Evolutionary conservation across 2,113 vertebrate genomes (phyloP).

Genomic region (Notarius quadriscutis): DNA sequence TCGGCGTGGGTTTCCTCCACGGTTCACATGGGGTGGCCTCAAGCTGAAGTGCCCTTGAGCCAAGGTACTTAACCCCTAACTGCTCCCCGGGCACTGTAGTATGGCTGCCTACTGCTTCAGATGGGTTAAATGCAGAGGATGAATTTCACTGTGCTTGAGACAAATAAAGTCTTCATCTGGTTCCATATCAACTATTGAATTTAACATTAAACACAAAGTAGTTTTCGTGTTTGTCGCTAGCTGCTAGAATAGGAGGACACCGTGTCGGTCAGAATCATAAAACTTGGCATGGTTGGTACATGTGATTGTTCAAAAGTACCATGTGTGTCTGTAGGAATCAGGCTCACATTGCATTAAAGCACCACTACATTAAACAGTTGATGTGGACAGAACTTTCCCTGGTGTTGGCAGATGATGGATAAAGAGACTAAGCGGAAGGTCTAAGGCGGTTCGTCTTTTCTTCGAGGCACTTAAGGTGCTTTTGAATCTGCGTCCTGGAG

Average conservation of each 20-base stretch:
- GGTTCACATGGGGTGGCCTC: no score
- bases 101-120: no score
- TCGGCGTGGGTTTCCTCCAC: no score
- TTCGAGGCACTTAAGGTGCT: slow-evolving; percentile 26
- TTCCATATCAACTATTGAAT: not conserved
- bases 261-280: not conserved
- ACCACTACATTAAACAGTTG: not conserved
- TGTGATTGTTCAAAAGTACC: not conserved
- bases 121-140: no score
- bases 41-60: no score
- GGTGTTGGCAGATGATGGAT: slow-evolving; percentile 55
- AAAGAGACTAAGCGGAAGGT: slow-evolving; percentile 55
- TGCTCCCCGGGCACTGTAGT: no score
- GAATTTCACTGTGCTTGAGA: no score
- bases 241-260: not conserved
- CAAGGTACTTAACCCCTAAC: no score
- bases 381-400: slow-evolving; percentile 50
- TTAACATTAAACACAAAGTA: not conserved
- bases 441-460: not conserved
- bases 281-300: not conserved
- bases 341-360: not conserved
- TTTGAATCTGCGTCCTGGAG: slow-evolving; percentile 10
- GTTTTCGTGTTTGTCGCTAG: not conserved
- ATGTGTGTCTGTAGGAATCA: slow-evolving; percentile 11
- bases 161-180: no score